Evolutionary conservation across 2,113 vertebrate genomes (phyloP), one percentile per base, ranked within the genome.

Genomic region (Hippocampus barbouri): DNA sequence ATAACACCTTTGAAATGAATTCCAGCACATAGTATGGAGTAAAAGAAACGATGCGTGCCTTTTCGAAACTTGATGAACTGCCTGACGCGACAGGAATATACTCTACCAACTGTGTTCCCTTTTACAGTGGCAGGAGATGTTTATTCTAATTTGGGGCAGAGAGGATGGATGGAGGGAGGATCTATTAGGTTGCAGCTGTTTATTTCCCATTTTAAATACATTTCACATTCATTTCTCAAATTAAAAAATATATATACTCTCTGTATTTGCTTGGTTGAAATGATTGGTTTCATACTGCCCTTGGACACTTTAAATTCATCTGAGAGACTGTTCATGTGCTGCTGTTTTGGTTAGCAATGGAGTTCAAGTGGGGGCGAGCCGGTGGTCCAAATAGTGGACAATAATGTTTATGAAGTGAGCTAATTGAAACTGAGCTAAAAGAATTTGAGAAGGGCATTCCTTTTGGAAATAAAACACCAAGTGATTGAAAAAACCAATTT

Each of bases 1-100:
- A 62, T 69, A 51, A 72, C 74, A 83, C 76, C 66, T 80, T 68
- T 75, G 74, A 73, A 86, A 85, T 66, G 69, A 56, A 66, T 47
- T 79, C 68, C 34, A 71, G 73, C 79, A 76, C 0, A 21, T 21
- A 9, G 51, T 9, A 56, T n/a, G 9, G 21, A 53, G 16, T 7
- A 23, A 56, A 56, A 56, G 21, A 51, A 66, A 21, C 40, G 38
- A 47, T 57, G 62, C 3, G 70, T 77, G 49, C 47, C 61, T 70
- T 71, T 84, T 73, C 73, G 73, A 80, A 82, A 78, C 51, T 30
- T 76, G 59, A 61, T 34, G 15, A 61, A 61, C 27, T 61, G 59
- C 59, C 27, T 18, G 27, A 25, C 23, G 56, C 14, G 56, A 59
- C 12, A 25, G 56, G 23, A 59, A 59, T 59, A 59, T 59, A 59